Conservation (phyloP, 2,888 invertebrate species). For the Drosophila macrothrix region DNA sequence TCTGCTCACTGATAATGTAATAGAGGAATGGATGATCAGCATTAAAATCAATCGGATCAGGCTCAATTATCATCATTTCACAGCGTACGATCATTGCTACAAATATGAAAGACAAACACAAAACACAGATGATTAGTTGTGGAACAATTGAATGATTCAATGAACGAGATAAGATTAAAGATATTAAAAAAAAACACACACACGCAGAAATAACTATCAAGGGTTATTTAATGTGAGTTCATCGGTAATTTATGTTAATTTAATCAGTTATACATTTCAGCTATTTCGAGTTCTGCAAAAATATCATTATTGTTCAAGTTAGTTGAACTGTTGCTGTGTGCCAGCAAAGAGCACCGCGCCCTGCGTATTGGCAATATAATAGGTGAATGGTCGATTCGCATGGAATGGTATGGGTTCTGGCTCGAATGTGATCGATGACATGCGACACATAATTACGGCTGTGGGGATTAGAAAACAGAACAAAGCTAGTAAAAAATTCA, state of each 20-base stretch:
- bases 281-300: not conserved
- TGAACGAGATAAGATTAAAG: too few species aligned
- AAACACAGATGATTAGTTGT: not conserved
- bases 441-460: conserved; percentile 18
- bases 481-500: not conserved
- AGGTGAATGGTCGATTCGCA: conserved; percentile 55
- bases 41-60: conserved; percentile 27
- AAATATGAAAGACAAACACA: not conserved
- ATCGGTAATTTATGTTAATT: not conserved
- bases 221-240: not conserved
- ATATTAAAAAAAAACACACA: not conserved
- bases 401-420: conserved; percentile 39
- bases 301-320: not conserved
- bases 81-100: not conserved
- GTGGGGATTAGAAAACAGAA: conserved; percentile 11
- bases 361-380: conserved; percentile 34
- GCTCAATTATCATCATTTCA: conserved; percentile 15
- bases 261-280: not conserved
- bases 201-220: not conserved
- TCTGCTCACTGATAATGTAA: conserved; percentile 7
- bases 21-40: conserved; percentile 31
- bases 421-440: conserved; percentile 2
- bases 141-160: not conserved
- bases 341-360: conserved; percentile 47
- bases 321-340: conserved; percentile 10